Evolutionary conservation across 1,140 invertebrate species (phyloP), one percentile per base, ranked within the genome.

Genomic region (Lepidurus arcticus): DNA sequence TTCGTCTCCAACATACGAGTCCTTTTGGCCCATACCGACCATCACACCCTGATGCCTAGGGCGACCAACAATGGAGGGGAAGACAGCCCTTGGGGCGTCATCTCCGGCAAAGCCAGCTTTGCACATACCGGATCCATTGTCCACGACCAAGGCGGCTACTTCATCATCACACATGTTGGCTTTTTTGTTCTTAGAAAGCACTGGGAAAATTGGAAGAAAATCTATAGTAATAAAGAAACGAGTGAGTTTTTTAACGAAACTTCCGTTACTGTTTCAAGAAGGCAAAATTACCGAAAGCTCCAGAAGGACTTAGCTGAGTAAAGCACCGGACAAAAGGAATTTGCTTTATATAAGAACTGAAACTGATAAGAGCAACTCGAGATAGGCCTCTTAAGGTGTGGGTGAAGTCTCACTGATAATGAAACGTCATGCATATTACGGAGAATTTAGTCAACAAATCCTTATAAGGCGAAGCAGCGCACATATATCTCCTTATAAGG

Each of bases 1-100:
- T 85, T 95, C 92, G 85, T 95, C 92, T 81, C 93, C 93, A 42
- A 95, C 93, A 84, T 96, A 95, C 84, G 90, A 91, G 87, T 96
- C 94, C 86, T 95, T 96, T 86, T 96, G 94, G 82, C 94, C 94
- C 94, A 96, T 96, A 85, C 94, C 94, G 79, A 92, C 90, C 91
- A 92, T 91, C 80, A 92, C 90, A 85, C 90, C 89, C 88, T 91
- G 91, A 83, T 95, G 92, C 82, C 92, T 88, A 76, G 93, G 93
- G 80, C 93, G 89, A 65, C 92, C 92, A 76, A 93, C 92, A 85
- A 95, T 94, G 73, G 92, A 94, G 73, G 93, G 93, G 87, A 95
- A 95, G 79, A 95, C 93, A 84, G 93, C 93, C 81, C 93, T 88
- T 65, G 93, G 93, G 75, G 93, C 93, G 87, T 94, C 93, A 85